These are phyloP conservation scores for Selene dorsalis DNA, from an alignment of 2,797 vertebrate species.

Conservation along the genomic window DNA sequence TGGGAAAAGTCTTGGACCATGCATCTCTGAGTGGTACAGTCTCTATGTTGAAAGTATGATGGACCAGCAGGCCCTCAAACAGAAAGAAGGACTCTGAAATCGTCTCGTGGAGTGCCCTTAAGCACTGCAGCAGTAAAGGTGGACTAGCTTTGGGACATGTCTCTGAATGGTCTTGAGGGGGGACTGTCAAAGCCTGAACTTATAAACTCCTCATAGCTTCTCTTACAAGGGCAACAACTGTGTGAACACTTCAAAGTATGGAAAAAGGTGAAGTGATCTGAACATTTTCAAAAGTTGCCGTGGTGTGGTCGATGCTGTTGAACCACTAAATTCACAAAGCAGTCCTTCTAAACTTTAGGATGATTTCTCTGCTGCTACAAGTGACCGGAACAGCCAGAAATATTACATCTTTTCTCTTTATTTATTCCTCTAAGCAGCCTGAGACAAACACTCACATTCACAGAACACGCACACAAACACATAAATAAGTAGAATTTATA, in stretches of 20 bases:
- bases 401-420: slow-evolving; percentile 27
- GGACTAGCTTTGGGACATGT: slow-evolving; percentile 2
- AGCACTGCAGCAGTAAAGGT: neutral
- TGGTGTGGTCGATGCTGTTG: slow-evolving; percentile 4
- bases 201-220: neutral
- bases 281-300: slow-evolving; percentile 20
- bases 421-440: slow-evolving; percentile 37
- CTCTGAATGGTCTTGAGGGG: slow-evolving; percentile 13
- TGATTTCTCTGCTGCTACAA: slow-evolving; percentile 40
- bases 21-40: slow-evolving; percentile 9
- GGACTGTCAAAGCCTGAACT: slow-evolving; percentile 9
- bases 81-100: neutral
- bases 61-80: neutral
- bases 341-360: slow-evolving; percentile 18
- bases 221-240: neutral
- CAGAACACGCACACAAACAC: neutral
- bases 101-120: neutral
- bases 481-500: slow-evolving; percentile 43
- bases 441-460: slow-evolving; percentile 34
- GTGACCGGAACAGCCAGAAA: slow-evolving; percentile 54
- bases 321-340: slow-evolving; percentile 43
- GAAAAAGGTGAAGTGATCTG: slow-evolving; percentile 5
- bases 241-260: neutral
- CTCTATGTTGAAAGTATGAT: neutral
- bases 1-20: slow-evolving; percentile 13